Base-by-base conservation (phyloP, 2,888 invertebrate genomes). In the Drosophila hamatofila region DNA sequence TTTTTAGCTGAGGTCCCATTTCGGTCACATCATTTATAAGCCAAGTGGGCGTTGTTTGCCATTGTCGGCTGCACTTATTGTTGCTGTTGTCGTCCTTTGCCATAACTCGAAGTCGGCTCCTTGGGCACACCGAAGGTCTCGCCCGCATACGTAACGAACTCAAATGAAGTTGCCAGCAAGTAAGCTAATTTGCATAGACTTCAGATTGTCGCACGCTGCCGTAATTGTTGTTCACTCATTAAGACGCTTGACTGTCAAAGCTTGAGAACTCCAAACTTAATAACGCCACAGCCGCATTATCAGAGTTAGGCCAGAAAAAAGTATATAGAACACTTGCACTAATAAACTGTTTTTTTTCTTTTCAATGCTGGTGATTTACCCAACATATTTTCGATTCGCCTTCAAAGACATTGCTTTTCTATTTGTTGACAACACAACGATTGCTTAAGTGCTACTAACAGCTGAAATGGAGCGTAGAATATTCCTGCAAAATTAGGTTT, bases 101-200 rank as follows among this genome's bases (percentile, higher is more conserved):
- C 71, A 80, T 73, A 80, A 71, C 81, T 65, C 41, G 42, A 51
- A 54, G 68, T 61, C 70, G 68, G 70, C 51, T 72, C 23, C 39
- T 61, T 59, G 55, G 59, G 46, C 61, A 37, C 52, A 42, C 51
- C 64, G 67, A 68, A 52, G 61, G 62, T 59, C 58, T 62, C 55
- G 69, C 61, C 61, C 78, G 86, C 84, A 86, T 86, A 87, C 78
- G 65, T 86, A 86, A 86, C 85, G 86, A 86, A 82, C 87, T 78
- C 67, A 83, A 87, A 80, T 82, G 71, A 87, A 85, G 86, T 86
- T 81, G 75, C 67, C 59, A 63, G 71, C 81, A 35, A 81, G 74
- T 78, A 71, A 84, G 74, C 80, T 80, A 69, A 86, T 86, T 86
- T 84, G 75, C 84, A 84, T 84, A 84, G 79, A 81, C 81, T 77